Base-by-base conservation (phyloP, 2,888 invertebrate genomes). In the Teleiodes luculella region DNA sequence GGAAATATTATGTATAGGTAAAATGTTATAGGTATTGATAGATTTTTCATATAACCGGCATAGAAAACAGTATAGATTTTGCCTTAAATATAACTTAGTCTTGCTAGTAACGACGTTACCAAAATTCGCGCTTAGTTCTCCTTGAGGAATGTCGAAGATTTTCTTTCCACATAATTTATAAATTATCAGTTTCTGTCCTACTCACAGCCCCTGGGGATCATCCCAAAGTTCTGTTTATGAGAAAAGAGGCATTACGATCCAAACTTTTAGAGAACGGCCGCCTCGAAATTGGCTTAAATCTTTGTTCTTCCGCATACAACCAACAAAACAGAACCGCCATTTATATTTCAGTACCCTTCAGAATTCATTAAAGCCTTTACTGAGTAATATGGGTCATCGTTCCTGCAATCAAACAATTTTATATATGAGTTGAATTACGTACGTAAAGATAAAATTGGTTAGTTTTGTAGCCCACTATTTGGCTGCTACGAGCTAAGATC, bases 251-350 rank as follows among this genome's bases (percentile, higher is more conserved):
- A 50, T 57, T 51, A 52, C 41, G 47, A 41, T 10, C 46, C 14
- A 54, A 57, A 57, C 51, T 57, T 54, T 53, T 57, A 41, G 53
- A 36, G 47, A 51, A 47, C 24, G 39, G 39, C 20, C 13, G 45
- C 33, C 11, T 2, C 47, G 18, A 52, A 57, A 54, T 57, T 54
- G 54, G 56, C 51, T 57, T 54, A 54, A 10, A 53, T 24, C 36
- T 48, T 49, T 52, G 43, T 56, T 24, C 56, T 45, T 53, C 36
- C 43, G 50, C 50, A 50, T 53, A 51, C 50, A 53, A 53, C 55
- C 35, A 31, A 35, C 41, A 20, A 28, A 56, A 54, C 55, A 52
- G 45, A 28, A 16, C 28, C 28, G 14, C 14, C 49, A 33, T 49
- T 53, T 53, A 47, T 20, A 35, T 35, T 54, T 31, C 28, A 37